A percentile compares a stretch with the other conserved stretches of the same genome.
Conservation (phyloP, 1,140 invertebrate species). For the Gryon sp. region DNA sequence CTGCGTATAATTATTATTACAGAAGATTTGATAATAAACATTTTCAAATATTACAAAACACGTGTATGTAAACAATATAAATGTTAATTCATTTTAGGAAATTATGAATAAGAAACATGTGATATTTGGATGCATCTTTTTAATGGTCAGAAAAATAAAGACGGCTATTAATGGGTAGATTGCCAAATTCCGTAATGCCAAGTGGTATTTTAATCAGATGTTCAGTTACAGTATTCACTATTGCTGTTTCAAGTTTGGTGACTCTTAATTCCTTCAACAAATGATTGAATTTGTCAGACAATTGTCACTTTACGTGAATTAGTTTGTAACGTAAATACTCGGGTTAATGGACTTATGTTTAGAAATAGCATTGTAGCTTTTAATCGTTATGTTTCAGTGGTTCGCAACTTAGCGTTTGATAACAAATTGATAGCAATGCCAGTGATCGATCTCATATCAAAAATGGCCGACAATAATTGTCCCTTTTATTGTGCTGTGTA, state of each 20-base stretch:
- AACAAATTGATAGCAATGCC: neutral
- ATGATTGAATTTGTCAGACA: conserved; percentile 10
- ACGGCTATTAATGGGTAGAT: neutral
- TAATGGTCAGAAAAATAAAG: neutral
- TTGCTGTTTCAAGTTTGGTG: too few relatives aligned
- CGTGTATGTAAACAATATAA: too few relatives aligned
- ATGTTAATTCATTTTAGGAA: too few relatives aligned
- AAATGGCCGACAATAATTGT: conserved; percentile 1
- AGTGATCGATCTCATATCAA: conserved; percentile 1
- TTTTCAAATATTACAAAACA: too few relatives aligned
- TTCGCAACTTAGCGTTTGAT: conserved; percentile 19
- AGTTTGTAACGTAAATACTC: conserved; percentile 7
- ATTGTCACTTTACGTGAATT: too few relatives aligned
- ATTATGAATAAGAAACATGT: too few relatives aligned
- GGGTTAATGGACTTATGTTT: conserved; percentile 33
- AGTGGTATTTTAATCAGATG: neutral
- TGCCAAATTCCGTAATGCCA: conserved; percentile 11
- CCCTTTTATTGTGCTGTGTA: neutral
- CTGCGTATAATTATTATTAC: too few relatives aligned
- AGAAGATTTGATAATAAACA: too few relatives aligned
- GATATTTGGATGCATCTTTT: too few relatives aligned
- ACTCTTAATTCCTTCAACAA: neutral
- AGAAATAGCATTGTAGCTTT: conserved; percentile 29
- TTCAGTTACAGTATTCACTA: too few relatives aligned
- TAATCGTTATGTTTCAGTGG: conserved; percentile 23